Evolutionary conservation across 1,140 invertebrate species (phyloP), one percentile per base, ranked within the genome.

Genomic region (Bilobella aurantiaca): DNA sequence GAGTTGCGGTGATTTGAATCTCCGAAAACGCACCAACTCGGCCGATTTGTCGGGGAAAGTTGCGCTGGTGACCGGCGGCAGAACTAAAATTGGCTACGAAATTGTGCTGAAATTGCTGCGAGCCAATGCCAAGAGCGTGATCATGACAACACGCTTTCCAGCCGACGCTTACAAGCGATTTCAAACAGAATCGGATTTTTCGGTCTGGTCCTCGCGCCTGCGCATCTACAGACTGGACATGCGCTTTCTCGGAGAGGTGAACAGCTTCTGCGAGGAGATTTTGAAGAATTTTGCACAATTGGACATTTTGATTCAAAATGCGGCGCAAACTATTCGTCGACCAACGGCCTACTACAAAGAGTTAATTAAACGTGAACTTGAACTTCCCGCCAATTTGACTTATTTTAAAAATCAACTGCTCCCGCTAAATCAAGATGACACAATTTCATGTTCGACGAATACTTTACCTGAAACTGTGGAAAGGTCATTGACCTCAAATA

Each of bases 261-360:
- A 62, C 31, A 29, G 31, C 47, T 69, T 73, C 63, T 58, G 63
- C 31, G 16, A 34, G 3, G 32, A 59, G 21, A 25, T 73, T n/a
- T 34, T 18, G 16, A 31, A 34, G 3, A 63, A 30, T 1, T 66
- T 62, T 29, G 34, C 46, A 1, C 60, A 47, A 46, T 64, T 73
- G 53, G 72, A 72, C 58, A 73, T 73, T 63, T 28, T 72, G 23
- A 72, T 73, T 57, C 67, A 72, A 42, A 73, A 73, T 64, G 72
- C 70, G 1, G 71, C 70, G 2, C 72, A 73, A 57, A 73, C 72
- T 18, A 58, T 73, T 1, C 47, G 67, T 25, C 64, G 70, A 23
- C 60, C 60, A 12, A 34, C 25, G 3, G 62, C 59, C 27, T 73
- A 65, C 32, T 73, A 70, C 31, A 59, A 31, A 5, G 61, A 66